Evolutionary conservation across 64 coral and sea anemone genomes (phyloP).

Genomic region (Stylophora pistillata): DNA sequence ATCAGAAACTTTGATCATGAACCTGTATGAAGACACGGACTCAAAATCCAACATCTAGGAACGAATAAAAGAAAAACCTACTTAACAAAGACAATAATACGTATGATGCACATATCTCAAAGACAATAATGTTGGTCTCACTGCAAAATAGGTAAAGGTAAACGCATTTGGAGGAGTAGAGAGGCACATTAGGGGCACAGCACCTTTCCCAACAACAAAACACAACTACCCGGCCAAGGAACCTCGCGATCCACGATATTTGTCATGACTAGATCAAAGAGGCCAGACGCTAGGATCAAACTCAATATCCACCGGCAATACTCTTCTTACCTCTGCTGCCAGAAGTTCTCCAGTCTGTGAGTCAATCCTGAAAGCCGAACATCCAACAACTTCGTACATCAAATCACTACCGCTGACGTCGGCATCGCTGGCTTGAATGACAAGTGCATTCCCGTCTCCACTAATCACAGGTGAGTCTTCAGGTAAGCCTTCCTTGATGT

Average conservation of each 20-base stretch:
- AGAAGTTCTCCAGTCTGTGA: slow-evolving; percentile 55
- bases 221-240: too few relatives aligned
- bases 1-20: slow-evolving; percentile 83
- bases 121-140: not conserved
- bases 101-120: too few relatives aligned
- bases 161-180: too few relatives aligned
- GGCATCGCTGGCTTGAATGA: slow-evolving; percentile 66
- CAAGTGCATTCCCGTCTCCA: slow-evolving; percentile 37
- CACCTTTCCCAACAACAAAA: too few relatives aligned
- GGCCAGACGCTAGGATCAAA: too few relatives aligned
- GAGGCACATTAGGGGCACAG: too few relatives aligned
- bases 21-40: slow-evolving; percentile 49
- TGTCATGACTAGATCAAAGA: too few relatives aligned
- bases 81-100: not conserved
- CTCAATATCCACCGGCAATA: not conserved
- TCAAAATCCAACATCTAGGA: slow-evolving; percentile 73
- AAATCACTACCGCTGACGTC: slow-evolving; percentile 71
- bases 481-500: slow-evolving; percentile 59
- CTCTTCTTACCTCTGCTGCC: slow-evolving; percentile 59
- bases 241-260: too few relatives aligned
- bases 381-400: slow-evolving; percentile 79
- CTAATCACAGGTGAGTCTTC: slow-evolving; percentile 61
- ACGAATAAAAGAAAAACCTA: not conserved
- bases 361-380: slow-evolving; percentile 59
- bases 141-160: too few relatives aligned